Conservation (phyloP, 2,113 vertebrate genomes). For the Myotis brandtii region DNA sequence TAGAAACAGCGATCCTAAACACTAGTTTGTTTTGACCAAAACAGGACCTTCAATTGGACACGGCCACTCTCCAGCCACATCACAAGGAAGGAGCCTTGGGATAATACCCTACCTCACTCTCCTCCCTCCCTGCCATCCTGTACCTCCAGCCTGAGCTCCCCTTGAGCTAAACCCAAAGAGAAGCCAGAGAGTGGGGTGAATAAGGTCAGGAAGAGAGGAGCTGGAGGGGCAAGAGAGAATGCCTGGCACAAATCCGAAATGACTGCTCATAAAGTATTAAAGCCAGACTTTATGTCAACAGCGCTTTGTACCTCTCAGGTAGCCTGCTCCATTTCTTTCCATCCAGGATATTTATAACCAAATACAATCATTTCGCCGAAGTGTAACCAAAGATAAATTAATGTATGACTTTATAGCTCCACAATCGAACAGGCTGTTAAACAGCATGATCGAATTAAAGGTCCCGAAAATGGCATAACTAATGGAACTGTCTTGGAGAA, state of each 20-base stretch:
- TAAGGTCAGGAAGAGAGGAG: neutral
- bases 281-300: neutral
- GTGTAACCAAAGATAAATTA: constrained; percentile 77
- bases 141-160: neutral
- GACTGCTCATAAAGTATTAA: neutral
- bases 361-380: constrained; percentile 70
- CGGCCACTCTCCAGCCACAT: neutral
- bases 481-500: constrained; percentile 83
- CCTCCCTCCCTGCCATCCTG: neutral
- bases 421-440: constrained; percentile 86
- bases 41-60: neutral
- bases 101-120: neutral
- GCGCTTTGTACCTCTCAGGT: neutral
- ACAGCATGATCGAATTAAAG: constrained; percentile 87
- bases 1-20: neutral
- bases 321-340: constrained; percentile 16
- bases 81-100: neutral
- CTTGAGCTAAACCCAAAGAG: neutral
- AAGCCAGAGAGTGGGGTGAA: neutral
- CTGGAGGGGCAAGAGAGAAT: neutral
- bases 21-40: neutral
- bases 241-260: neutral
- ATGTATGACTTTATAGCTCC: constrained; percentile 79
- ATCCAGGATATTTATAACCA: constrained; percentile 35
- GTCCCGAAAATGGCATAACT: constrained; percentile 89